These are phyloP conservation scores for Eulemur albifrons DNA, from an alignment of 2,797 vertebrate genomes.

Conservation along the genomic window DNA sequence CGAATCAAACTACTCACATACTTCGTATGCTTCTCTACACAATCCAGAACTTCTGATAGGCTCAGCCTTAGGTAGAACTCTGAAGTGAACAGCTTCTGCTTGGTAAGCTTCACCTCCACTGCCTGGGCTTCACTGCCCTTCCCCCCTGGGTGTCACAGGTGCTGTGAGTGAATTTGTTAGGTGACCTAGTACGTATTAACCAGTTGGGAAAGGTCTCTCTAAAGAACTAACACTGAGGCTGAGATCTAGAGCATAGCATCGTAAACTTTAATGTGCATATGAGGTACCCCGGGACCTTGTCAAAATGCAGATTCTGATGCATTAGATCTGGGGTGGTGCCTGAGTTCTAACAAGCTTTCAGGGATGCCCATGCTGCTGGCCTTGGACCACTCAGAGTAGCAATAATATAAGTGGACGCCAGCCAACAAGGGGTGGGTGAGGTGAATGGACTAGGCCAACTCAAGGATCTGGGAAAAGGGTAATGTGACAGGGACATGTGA, in stretches of 20 bases:
- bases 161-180: not conserved
- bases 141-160: not conserved
- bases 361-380: not conserved
- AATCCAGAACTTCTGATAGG: not conserved
- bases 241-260: not conserved
- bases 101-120: not conserved
- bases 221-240: not conserved
- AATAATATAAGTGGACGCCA: not conserved
- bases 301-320: not conserved
- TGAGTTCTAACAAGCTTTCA: not conserved
- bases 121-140: not conserved
- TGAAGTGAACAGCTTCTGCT: not conserved
- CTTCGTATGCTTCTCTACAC: not conserved
- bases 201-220: not conserved
- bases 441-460: not conserved
- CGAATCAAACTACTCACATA: not conserved
- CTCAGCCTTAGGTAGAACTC: not conserved
- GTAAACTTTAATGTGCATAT: not conserved
- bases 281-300: not conserved
- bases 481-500: not conserved
- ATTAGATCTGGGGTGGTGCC: not conserved
- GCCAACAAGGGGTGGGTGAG: not conserved
- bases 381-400: not conserved
- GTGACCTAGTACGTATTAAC: not conserved
- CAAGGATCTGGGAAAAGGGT: not conserved